phyloP scores from a whole-genome alignment of 23 tunicate genomes.

The Clavelina lepadiformis region DNA sequence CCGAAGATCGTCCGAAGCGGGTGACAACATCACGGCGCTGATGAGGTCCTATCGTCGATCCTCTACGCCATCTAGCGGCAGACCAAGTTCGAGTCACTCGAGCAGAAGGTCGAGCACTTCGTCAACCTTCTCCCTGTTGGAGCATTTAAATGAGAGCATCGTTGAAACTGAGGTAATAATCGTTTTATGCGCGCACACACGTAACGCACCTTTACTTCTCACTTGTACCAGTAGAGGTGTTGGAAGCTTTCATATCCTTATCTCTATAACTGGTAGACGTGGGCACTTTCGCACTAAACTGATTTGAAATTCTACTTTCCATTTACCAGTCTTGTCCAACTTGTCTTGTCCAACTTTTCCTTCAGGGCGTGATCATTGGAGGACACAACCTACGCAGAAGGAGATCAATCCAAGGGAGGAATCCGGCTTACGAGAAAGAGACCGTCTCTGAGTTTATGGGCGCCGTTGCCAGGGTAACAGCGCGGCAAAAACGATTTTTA shows the following conservation, averaged over 20 bases:
- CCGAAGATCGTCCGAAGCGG: slow-evolving; percentile 7
- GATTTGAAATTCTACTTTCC: too few relatives aligned
- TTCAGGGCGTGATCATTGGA: slow-evolving; percentile 64
- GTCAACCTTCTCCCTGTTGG: slow-evolving; percentile 25
- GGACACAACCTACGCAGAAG: slow-evolving; percentile 65
- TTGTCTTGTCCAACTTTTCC: not conserved
- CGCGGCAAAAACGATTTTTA: slow-evolving; percentile 2
- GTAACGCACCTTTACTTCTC: not conserved
- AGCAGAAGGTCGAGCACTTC: slow-evolving; percentile 42
- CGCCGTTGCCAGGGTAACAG: slow-evolving; percentile 40
- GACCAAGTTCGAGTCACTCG: not conserved
- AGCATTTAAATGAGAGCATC: slow-evolving; percentile 34
- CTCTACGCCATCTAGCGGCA: slow-evolving; percentile 45
- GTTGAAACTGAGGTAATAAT: slow-evolving; percentile 35
- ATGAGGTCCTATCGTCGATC: slow-evolving; percentile 50
- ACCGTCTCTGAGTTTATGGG: slow-evolving; percentile 45
- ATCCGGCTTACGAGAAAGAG: slow-evolving; percentile 17
- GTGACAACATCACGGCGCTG: slow-evolving; percentile 16
- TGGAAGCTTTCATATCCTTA: too few relatives aligned
- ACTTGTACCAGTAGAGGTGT: not conserved
- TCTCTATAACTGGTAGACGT: too few relatives aligned
- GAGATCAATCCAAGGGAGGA: not conserved
- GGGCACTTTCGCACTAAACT: too few relatives aligned
- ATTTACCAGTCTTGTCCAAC: too few relatives aligned
- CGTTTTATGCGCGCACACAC: not conserved